Percentiles rank a stretch among this genome's conserved stretches.
Conservation (phyloP, 2,888 invertebrate genomes). For the Tethea ocularis region DNA sequence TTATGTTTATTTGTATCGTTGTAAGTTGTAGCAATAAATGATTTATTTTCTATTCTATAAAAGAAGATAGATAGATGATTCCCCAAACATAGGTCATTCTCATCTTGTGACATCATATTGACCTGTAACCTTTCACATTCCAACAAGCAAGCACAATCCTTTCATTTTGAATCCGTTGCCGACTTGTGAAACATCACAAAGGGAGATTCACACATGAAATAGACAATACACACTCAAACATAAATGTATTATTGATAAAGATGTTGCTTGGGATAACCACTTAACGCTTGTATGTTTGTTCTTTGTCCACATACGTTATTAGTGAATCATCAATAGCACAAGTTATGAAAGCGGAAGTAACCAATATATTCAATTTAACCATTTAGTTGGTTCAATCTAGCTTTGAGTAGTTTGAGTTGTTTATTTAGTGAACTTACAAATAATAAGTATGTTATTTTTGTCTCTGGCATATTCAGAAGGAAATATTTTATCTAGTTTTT, state of each 20-base stretch:
- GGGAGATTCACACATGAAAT: constrained; percentile 1
- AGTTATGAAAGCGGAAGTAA: constrained; percentile 4
- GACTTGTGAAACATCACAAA: constrained; percentile 7
- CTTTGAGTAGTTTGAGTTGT: neutral
- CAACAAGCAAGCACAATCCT: neutral
- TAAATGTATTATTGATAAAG: constrained; percentile 30
- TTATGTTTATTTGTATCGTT: too few relatives aligned
- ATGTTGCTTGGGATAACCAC: constrained; percentile 21
- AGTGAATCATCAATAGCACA: constrained; percentile 10
- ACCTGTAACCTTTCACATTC: neutral
- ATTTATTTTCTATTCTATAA: too few relatives aligned
- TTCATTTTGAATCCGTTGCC: constrained; percentile 3
- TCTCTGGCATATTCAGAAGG: neutral
- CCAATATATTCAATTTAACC: constrained; percentile 10
- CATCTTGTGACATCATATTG: neutral
- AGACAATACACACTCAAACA: constrained; percentile 6
- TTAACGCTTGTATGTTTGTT: constrained; percentile 6
- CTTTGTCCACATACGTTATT: constrained; percentile 1
- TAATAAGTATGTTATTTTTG: too few relatives aligned
- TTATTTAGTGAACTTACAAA: too few relatives aligned
- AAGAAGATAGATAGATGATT: too few relatives aligned
- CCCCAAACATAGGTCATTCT: neutral
- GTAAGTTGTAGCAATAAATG: too few relatives aligned
- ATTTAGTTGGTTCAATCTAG: neutral
- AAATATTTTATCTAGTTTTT: neutral